A percentile compares a stretch with the other conserved stretches of the same genome.
These are phyloP conservation scores for Podargus strigoides DNA, from an alignment of 2,797 vertebrate species.

Conservation along the genomic window DNA sequence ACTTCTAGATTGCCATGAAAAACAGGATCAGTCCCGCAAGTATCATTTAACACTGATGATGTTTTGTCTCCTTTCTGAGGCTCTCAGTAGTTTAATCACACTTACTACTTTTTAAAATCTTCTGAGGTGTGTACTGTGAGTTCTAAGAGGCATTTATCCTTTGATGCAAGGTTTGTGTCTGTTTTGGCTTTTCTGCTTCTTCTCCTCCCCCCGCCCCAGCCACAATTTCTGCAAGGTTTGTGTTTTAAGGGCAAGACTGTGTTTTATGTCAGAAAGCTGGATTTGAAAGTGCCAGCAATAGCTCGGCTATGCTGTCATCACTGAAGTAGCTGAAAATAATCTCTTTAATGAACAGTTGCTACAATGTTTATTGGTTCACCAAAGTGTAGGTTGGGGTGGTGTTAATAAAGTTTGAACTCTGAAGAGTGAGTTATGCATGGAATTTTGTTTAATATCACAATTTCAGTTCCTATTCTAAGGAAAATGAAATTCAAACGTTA, in stretches of 20 bases:
- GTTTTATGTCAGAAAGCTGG: constrained; percentile 9
- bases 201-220: too few species aligned
- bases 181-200: background rate
- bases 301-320: constrained; percentile 26
- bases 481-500: background rate
- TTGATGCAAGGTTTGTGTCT: background rate
- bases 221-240: background rate
- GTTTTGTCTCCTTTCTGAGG: background rate
- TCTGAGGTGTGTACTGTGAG: background rate
- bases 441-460: background rate
- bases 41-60: background rate
- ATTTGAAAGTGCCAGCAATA: constrained; percentile 18
- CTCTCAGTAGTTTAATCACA: background rate
- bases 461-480: background rate
- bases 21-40: background rate
- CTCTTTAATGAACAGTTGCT: constrained; percentile 37
- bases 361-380: background rate
- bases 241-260: background rate
- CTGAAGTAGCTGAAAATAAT: constrained; percentile 57
- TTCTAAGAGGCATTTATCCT: background rate
- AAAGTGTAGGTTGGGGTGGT: background rate
- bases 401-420: background rate
- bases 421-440: background rate
- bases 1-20: background rate
- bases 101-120: background rate